These are phyloP conservation scores for Galaxea fascicularis DNA, from an alignment of 92 coral and sea anemone genomes.

Conservation along the genomic window DNA sequence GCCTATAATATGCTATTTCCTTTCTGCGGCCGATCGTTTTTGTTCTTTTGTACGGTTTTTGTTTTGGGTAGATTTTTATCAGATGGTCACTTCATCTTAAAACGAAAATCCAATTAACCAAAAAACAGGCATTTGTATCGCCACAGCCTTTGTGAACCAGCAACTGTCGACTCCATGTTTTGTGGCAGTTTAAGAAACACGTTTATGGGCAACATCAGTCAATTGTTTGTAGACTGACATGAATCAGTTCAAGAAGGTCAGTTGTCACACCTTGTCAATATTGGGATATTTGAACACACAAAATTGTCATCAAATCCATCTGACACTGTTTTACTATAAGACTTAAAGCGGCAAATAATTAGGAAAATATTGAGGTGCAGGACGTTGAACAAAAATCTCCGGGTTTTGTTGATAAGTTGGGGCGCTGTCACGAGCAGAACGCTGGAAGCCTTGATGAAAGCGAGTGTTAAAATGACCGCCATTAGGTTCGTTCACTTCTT, in stretches of 20 bases:
- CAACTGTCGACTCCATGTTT: not conserved
- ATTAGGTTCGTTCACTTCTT: slow-evolving; percentile 14
- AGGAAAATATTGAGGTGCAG: slow-evolving; percentile 40
- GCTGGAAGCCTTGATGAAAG: slow-evolving; percentile 29
- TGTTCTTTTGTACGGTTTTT: slow-evolving; percentile 37
- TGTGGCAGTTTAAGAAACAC: not conserved
- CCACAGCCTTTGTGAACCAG: not conserved
- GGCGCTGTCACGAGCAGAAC: slow-evolving; percentile 19
- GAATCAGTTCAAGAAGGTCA: not conserved
- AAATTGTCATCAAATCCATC: not conserved
- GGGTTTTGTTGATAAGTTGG: slow-evolving; percentile 26
- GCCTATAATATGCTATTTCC: slow-evolving; percentile 21
- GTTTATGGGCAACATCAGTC: not conserved
- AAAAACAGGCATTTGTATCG: not conserved
- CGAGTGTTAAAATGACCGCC: slow-evolving; percentile 19
- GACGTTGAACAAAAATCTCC: slow-evolving; percentile 37
- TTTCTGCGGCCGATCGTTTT: slow-evolving; percentile 6
- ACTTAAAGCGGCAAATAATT: slow-evolving; percentile 34
- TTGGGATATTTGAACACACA: not conserved
- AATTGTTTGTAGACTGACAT: not conserved
- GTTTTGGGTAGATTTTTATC: slow-evolving; percentile 45
- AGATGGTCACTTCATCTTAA: slow-evolving; percentile 41
- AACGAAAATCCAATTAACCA: slow-evolving; percentile 30
- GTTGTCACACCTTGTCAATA: not conserved
- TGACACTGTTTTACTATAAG: not conserved